Base-by-base conservation (phyloP, 2,888 invertebrate genomes). In the Drosophila tanythrix region DNA sequence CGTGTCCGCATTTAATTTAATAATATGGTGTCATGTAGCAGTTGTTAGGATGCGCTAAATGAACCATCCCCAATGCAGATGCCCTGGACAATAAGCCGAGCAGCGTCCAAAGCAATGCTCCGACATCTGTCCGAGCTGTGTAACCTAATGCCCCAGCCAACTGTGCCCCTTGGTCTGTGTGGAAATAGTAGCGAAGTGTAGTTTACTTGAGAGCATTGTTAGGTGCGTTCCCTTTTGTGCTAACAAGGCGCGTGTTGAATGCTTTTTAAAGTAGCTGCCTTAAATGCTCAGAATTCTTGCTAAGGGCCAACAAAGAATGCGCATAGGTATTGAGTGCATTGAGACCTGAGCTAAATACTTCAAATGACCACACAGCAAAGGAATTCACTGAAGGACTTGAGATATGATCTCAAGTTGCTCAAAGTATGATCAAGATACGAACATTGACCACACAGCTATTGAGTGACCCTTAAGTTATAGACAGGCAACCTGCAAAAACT, bases 21-120 rank as follows among this genome's bases (percentile, higher is more conserved):
- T 86, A 88, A 89, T 80, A 86, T 75, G 85, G 88, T 89, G 88
- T 89, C 85, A 82, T 89, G 82, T 89, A 69, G 90, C 90, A 88
- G 90, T 86, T 82, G 89, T 89, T 89, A 84, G 85, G 80, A 84
- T 80, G 85, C 88, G 80, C 80, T 88, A 89, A 86, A 84, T 89
- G 84, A 71, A 70, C 83, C 86, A 52, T 68, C 70, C 86, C 72
- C 51, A 27, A 38, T 51, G 38, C 35, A 21, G 13, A 21, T 35
- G 11, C 65, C 36, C 55, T 27, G 40, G 46, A 36, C 65, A 58
- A 48, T 46, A 52, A 27, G 40, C 50, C 56, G 43, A 35, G 18
- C 31, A 62, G 33, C 60, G 53, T 38, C 58, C 57, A 65, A 43
- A 67, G 33, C 63, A 61, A 38, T 64, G 62, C 52, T n/a, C 48